These are phyloP conservation scores for Neoitamus cyanurus DNA, from an alignment of 2,888 invertebrate species.

Conservation along the genomic window DNA sequence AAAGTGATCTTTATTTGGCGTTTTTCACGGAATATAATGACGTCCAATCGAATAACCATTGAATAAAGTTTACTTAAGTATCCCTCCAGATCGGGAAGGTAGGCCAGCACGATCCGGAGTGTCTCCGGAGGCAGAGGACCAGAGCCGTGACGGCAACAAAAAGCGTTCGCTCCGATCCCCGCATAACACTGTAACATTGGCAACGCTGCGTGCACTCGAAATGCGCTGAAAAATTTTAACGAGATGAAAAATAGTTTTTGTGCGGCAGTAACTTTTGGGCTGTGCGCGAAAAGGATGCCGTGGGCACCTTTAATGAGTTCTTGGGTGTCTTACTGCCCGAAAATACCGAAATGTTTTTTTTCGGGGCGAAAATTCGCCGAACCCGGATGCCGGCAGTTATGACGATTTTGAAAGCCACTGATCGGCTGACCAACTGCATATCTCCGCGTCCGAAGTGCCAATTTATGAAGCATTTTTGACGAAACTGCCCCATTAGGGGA, in stretches of 20 bases:
- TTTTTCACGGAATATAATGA: constrained; percentile 49
- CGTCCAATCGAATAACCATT: constrained; percentile 45
- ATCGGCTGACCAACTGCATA: not conserved
- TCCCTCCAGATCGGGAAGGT: constrained; percentile 43
- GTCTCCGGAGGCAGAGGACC: not conserved
- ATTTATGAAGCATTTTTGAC: not conserved
- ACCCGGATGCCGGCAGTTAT: not conserved
- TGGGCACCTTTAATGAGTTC: constrained; percentile 34
- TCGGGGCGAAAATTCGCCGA: not conserved
- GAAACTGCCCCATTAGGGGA: not conserved
- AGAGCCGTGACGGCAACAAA: not conserved
- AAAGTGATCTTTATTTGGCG: constrained; percentile 56
- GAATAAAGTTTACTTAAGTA: constrained; percentile 28
- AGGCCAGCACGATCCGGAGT: not conserved
- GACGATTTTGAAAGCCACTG: not conserved
- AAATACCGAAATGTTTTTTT: not conserved
- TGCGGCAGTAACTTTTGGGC: not conserved
- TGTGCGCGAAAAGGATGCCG: not conserved
- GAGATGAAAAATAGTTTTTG: constrained; percentile 49
- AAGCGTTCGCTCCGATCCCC: not conserved
- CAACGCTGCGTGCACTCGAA: not conserved
- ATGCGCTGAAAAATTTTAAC: constrained; percentile 45
- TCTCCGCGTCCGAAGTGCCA: not conserved
- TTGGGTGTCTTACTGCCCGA: constrained; percentile 29
- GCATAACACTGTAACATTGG: not conserved